Evolutionary conservation across 2,888 invertebrate genomes (phyloP), one percentile per base, ranked within the genome.

Genomic region (Xylophagus ater): DNA sequence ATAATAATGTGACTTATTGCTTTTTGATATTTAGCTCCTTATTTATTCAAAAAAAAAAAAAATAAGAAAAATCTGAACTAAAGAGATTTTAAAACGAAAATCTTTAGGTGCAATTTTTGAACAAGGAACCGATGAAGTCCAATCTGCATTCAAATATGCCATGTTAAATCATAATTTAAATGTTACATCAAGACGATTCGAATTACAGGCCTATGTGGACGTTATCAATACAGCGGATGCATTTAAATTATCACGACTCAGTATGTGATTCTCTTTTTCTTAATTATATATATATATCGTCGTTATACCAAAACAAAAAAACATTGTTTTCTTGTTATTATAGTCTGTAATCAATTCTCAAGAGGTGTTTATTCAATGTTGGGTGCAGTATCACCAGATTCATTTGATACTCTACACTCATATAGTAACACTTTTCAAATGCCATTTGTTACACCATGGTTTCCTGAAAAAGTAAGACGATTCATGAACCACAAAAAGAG

Each of bases 341-440:
- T 73, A 90, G 90, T 90, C 59, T 90, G 90, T 68, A 84, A 79
- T 64, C 89, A 89, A 63, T 88, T 90, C 62, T 82, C 81, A 31
- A 72, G 87, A 47, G 90, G 90, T 28, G 88, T 92, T 37, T 86
- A 80, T 57, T 81, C 88, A 1, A 85, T 92, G 84, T 66, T 92
- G 50, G 89, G 89, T 6, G 88, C 89, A 8, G 89, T 90, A 30
- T 85, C 86, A 37, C 87, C 89, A 25, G 89, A 89, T 58, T 89
- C 89, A n/a, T 92, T 90, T 61, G 89, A 90, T 67, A 90, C 89
- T 4, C 72, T 92, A 36, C 89, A 90, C 62, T 90, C 90, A 14
- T 92, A 90, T 67, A 86, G 87, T 56, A 90, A 92, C 65, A 89
- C 90, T 35, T 92, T 92, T 62, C 88, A 92, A 68, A 87, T 90